A percentile compares a stretch with the other conserved stretches of the same genome.
phyloP scores from a whole-genome alignment of 2,113 vertebrate genomes.

The Pipa parva region DNA sequence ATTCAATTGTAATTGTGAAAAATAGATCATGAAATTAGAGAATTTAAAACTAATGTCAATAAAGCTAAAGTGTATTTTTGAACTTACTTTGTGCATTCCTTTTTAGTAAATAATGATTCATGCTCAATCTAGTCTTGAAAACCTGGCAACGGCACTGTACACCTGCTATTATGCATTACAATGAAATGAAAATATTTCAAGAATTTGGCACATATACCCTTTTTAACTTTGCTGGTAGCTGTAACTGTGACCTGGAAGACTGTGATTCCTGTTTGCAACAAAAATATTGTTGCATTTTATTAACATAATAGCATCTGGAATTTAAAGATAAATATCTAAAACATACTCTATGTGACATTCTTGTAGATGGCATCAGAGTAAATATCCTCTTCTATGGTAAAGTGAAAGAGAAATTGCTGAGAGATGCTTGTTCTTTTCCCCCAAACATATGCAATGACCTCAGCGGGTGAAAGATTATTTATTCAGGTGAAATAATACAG shows the following conservation, averaged over 20 bases:
- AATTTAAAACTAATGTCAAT: too few relatives aligned
- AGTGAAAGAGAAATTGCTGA: slow-evolving; percentile 44
- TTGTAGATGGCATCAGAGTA: slow-evolving; percentile 44
- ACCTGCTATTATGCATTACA: slow-evolving; percentile 68
- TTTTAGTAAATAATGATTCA: slow-evolving; percentile 51
- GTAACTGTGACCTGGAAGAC: slow-evolving; percentile 49
- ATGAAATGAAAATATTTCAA: slow-evolving; percentile 66
- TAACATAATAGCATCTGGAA: slow-evolving; percentile 48
- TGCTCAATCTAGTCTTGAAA: slow-evolving; percentile 44
- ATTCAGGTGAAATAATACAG: slow-evolving; percentile 90
- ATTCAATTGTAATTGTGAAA: too few relatives aligned
- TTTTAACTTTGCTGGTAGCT: slow-evolving; percentile 51
- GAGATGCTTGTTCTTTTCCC: slow-evolving; percentile 17
- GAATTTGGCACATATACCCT: slow-evolving; percentile 61
- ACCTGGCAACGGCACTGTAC: slow-evolving; percentile 52
- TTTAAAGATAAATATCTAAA: slow-evolving; percentile 55
- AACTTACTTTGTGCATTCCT: slow-evolving; percentile 5
- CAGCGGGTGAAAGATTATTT: slow-evolving; percentile 78
- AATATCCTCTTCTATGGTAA: slow-evolving; percentile 44
- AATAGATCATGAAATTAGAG: too few relatives aligned
- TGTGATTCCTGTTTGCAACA: slow-evolving; percentile 45
- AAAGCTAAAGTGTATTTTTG: too few relatives aligned
- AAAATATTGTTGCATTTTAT: slow-evolving; percentile 45
- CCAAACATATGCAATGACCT: slow-evolving; percentile 57
- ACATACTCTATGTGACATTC: slow-evolving; percentile 50